Evolutionary conservation across 2,888 invertebrate genomes (phyloP), one percentile per base, ranked within the genome.

Genomic region (Linnaemya tessellans): DNA sequence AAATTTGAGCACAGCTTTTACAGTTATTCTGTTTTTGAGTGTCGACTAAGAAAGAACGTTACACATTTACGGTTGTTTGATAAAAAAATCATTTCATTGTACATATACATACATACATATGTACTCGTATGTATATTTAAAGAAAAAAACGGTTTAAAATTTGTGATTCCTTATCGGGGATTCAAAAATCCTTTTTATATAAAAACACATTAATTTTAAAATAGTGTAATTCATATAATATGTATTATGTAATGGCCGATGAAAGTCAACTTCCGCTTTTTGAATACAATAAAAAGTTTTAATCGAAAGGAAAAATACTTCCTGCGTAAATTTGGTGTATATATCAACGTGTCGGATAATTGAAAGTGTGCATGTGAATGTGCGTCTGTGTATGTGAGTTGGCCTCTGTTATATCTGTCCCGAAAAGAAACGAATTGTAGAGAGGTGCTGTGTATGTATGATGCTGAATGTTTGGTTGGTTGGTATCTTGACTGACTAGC

Each of bases 11-110:
- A 71, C 75, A 85, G 46, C 35, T 58, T 80, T 84, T 73, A 87
- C 78, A 86, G 81, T 87, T 90, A 92, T 91, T 91, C 92, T 89
- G 90, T 89, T 89, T 90, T 90, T 90, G 91, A 92, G 90, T 90
- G 90, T 91, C 90, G 92, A 89, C 89, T 90, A 87, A 89, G 90
- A 89, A 91, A 90, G 91, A 90, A 87, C 88, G 87, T 84, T 82
- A 80, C 58, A 25, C 11, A 30, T 51, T 62, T 77, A 80, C 85
- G 85, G 85, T 64, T 75, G 80, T 67, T 84, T 77, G 20, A 75
- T 78, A 58, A 83, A 78, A 58, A 15, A 35, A 60, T 49, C 20
- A 60, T 10, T 43, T 54, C 56, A 74, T 58, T 38, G 62, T 25
- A 80, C 35, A 58, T 49, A n/a, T 46, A 38, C 25, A 71, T n/a